Base-by-base conservation (phyloP, 2,113 vertebrate species). In the Chelonoidis abingdonii region DNA sequence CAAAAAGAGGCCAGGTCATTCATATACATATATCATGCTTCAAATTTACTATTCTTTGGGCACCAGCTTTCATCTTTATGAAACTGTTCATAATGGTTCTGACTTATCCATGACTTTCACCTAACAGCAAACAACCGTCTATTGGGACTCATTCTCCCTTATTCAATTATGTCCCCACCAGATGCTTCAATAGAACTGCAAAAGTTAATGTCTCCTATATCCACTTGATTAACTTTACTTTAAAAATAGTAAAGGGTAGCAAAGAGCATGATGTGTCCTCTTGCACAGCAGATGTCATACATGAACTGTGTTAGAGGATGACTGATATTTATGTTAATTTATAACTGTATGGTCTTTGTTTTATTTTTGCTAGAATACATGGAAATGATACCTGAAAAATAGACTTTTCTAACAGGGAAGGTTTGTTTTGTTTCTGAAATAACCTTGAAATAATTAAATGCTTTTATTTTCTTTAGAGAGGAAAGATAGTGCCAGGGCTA, bases 101-200 rank as follows among this genome's bases (percentile, higher is more conserved):
- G 76, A 93, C 54, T 86, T 97, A 38, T 90, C 89, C 86, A 82
- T 94, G 83, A 91, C 89, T 93, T 95, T 97, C 56, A 94, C 84
- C 85, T 86, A 88, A 29, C 13, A 92, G 82, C 72, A 96, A 56
- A 54, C n/a, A 89, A 7, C 8, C 52, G 13, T 83, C 86, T 9
- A 2, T 24, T 41, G 90, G 80, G 91, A 93, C 41, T 90, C 52
- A 94, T 98, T 96, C 87, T 89, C 10, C 75, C 94, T 94, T 83
- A 83, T 38, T 91, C n/a, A 81, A 22, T 92, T 87, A 29, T 50
- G 6, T 88, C 41, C 52, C 3, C 29, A 93, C 38, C 82, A 84
- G 50, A 89, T 94, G 79, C 56, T 97, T 95, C 88, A 89, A 81
- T 80, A 91, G 86, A 86, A 53, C 54, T 92, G 19, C 13, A 84